Percentiles rank a stretch among this genome's conserved stretches.
Conservation (phyloP, 2,888 invertebrate genomes). For the Cinara cedri region DNA sequence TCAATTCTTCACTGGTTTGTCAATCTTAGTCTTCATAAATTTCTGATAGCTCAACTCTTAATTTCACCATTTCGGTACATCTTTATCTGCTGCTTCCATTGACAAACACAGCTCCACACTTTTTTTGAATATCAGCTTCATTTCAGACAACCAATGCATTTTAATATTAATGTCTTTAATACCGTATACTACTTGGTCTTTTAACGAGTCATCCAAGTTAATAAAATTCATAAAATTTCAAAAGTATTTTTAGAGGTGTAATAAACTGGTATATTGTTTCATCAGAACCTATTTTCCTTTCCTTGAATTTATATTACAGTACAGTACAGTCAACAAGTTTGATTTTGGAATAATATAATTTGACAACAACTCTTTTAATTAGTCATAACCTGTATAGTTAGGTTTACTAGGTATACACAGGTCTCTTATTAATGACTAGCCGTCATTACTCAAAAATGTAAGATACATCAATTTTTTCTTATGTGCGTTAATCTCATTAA, state of each 20-base stretch:
- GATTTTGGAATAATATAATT: conserved; percentile 13
- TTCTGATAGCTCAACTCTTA: neutral
- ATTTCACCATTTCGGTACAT: neutral
- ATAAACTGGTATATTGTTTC: neutral
- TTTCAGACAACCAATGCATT: too few species aligned
- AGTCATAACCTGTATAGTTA: neutral
- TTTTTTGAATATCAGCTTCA: too few species aligned
- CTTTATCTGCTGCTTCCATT: neutral
- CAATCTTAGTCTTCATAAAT: neutral
- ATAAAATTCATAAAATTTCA: neutral
- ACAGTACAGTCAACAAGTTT: neutral
- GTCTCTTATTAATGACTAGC: neutral
- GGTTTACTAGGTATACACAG: neutral
- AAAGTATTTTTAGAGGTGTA: neutral
- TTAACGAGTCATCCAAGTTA: neutral
- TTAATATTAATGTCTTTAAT: conserved; percentile 10
- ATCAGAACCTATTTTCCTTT: neutral
- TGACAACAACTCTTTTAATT: neutral
- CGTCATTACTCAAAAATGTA: neutral
- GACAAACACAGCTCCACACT: neutral
- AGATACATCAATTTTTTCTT: neutral
- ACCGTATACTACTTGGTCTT: neutral
- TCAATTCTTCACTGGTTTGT: neutral
- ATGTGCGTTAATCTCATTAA: neutral
- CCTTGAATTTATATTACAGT: neutral